A percentile compares a stretch with the other conserved stretches of the same genome.
phyloP scores from a whole-genome alignment of 2,113 vertebrate genomes.

The Etia nguti region DNA sequence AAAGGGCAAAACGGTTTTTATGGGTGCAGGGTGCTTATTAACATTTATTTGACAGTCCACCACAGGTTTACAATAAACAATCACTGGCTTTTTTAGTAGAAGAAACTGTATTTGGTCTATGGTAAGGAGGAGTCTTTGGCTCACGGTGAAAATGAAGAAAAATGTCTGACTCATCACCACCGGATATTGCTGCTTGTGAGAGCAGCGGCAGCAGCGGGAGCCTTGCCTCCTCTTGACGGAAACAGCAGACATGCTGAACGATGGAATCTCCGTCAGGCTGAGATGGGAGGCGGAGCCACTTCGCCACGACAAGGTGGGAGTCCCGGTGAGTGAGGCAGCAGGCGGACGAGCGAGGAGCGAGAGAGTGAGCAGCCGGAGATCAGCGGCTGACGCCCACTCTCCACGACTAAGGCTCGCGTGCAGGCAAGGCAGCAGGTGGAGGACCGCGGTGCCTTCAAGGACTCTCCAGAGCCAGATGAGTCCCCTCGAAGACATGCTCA shows the following conservation, averaged over 20 bases:
- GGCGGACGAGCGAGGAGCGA: neutral
- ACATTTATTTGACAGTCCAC: neutral
- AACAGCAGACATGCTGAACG: neutral
- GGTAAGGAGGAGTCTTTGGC: neutral
- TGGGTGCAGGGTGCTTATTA: neutral
- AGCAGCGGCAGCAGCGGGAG: neutral
- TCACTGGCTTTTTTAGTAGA: neutral
- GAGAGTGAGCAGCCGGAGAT: neutral
- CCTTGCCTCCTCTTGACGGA: neutral
- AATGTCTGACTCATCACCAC: neutral
- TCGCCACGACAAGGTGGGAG: neutral
- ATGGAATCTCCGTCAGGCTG: neutral
- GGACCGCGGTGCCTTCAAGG: neutral
- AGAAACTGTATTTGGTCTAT: neutral
- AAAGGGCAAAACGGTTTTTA: neutral
- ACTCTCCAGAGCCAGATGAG: neutral
- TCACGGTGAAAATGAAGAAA: neutral
- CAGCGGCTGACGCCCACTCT: rapidly evolving
- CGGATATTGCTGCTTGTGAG: neutral
- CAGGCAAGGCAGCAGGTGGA: neutral
- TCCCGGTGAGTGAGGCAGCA: neutral
- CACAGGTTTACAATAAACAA: neutral
- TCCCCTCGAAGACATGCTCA: neutral
- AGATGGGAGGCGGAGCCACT: rapidly evolving
- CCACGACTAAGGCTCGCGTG: rapidly evolving